Evolutionary conservation across 2,797 vertebrate species (phyloP).

Genomic region (Aulostomus chinensis): DNA sequence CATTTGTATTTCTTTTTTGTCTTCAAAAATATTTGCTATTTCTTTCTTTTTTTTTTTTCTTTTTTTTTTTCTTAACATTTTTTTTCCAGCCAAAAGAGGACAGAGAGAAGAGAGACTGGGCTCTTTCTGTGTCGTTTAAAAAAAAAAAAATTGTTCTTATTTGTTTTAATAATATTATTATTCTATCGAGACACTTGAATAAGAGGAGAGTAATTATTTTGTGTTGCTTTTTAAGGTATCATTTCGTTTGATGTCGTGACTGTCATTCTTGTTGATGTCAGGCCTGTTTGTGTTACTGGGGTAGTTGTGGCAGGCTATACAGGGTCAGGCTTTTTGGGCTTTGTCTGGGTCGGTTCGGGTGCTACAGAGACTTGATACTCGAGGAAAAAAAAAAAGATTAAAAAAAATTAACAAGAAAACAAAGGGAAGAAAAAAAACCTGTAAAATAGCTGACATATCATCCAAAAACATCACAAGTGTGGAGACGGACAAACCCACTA

Average conservation of each 20-base stretch:
- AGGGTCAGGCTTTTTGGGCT: conserved; percentile 64
- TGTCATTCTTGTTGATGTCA: conserved; percentile 70
- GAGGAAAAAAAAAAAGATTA: neutral
- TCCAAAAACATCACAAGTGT: conserved; percentile 53
- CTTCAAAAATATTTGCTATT: too few relatives aligned
- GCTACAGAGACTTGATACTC: conserved; percentile 63
- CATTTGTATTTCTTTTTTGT: conserved; percentile 73
- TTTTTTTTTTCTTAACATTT: conserved; percentile 68
- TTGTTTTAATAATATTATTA: conserved; percentile 74
- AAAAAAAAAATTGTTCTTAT: conserved; percentile 68
- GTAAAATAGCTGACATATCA: conserved; percentile 78
- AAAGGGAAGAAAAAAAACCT: conserved; percentile 64
- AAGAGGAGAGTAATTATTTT: conserved; percentile 77
- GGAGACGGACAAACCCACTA: conserved; percentile 51
- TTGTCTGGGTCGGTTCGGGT: conserved; percentile 57
- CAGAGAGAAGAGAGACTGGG: conserved; percentile 56
- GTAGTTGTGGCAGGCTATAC: conserved; percentile 62
- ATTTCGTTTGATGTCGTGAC: conserved; percentile 74
- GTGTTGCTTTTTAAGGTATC: conserved; percentile 73
- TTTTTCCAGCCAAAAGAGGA: conserved; percentile 77
- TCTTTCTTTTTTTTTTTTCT: conserved; percentile 41
- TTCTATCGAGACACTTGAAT: conserved; percentile 78
- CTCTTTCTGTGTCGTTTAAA: conserved; percentile 62
- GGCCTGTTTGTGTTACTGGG: conserved; percentile 65
- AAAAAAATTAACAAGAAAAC: conserved; percentile 2